Evolutionary conservation across 2,113 vertebrate species (phyloP).

Genomic region (Canis aureus): DNA sequence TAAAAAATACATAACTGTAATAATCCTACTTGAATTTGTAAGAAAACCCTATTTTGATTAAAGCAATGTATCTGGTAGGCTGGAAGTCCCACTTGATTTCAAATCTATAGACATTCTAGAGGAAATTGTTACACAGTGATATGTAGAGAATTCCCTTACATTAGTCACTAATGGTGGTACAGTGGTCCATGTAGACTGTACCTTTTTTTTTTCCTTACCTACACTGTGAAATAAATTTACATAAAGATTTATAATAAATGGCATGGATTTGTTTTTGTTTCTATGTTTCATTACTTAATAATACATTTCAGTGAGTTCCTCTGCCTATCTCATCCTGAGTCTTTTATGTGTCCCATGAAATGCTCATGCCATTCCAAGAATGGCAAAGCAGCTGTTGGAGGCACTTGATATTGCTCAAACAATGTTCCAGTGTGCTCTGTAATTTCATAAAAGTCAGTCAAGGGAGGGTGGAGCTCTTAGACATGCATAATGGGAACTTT

Average conservation of each 20-base stretch:
- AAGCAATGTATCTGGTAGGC: background rate
- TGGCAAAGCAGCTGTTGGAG: slow-evolving; percentile 42
- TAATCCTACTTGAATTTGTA: slow-evolving; percentile 14
- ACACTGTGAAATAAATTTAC: slow-evolving; percentile 7
- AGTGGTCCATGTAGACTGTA: background rate
- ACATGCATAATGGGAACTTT: slow-evolving; percentile 49
- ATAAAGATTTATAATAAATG: slow-evolving; percentile 40
- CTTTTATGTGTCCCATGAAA: slow-evolving; percentile 66
- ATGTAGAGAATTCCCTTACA: background rate
- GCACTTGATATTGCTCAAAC: slow-evolving; percentile 41
- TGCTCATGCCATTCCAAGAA: slow-evolving; percentile 53
- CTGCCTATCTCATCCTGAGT: slow-evolving; percentile 10
- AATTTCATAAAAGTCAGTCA: slow-evolving; percentile 63
- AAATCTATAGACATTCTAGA: slow-evolving; percentile 18
- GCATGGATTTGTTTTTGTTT: slow-evolving; percentile 61
- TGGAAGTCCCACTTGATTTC: background rate
- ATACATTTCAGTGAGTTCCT: slow-evolving; percentile 50
- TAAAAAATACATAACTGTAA: background rate
- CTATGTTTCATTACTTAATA: slow-evolving; percentile 66
- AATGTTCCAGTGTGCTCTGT: background rate
- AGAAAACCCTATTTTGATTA: slow-evolving; percentile 41
- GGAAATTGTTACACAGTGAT: background rate
- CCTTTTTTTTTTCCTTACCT: background rate
- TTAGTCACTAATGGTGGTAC: background rate
- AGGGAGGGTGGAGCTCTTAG: slow-evolving; percentile 56